phyloP scores from a whole-genome alignment of 1,140 invertebrate genomes.

The Adoxophyes honmai region DNA sequence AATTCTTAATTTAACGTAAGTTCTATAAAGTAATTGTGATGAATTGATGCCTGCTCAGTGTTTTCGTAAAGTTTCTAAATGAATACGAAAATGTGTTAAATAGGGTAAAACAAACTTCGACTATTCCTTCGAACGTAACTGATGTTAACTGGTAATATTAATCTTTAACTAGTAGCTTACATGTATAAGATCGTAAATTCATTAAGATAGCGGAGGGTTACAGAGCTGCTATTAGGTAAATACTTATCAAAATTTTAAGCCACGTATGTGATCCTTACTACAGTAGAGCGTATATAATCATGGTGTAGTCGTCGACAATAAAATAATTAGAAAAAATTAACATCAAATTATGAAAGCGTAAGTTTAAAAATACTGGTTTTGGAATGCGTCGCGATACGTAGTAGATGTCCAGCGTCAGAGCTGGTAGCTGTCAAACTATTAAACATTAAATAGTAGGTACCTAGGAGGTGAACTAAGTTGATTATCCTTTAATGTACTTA shows the following conservation, averaged over 20 bases:
- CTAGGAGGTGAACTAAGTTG: conserved; percentile 51
- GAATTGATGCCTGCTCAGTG: conserved; percentile 24
- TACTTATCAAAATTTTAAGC: conserved; percentile 18
- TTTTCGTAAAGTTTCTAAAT: background rate
- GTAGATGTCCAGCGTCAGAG: conserved; percentile 63
- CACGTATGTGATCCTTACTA: conserved; percentile 24
- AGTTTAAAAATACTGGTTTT: conserved; percentile 66
- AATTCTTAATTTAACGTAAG: conserved; percentile 1
- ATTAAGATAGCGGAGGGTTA: background rate
- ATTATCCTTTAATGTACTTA: conserved; percentile 59
- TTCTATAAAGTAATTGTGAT: conserved; percentile 23
- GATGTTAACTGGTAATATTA: too few species aligned
- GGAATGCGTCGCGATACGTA: conserved; percentile 63
- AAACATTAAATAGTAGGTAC: conserved; percentile 37
- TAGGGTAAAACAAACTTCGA: background rate
- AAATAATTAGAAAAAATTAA: conserved; percentile 35
- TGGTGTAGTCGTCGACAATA: conserved; percentile 33
- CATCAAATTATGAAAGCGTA: conserved; percentile 47
- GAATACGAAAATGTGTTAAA: background rate
- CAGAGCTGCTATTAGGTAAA: background rate
- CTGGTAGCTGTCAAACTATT: conserved; percentile 38
- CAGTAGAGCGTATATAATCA: conserved; percentile 36
- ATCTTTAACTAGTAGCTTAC: too few species aligned
- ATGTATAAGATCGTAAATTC: background rate
- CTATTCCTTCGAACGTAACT: too few species aligned